Evolutionary conservation across 1,140 invertebrate species (phyloP).

Genomic region (Brachionus asplanchnoidis): DNA sequence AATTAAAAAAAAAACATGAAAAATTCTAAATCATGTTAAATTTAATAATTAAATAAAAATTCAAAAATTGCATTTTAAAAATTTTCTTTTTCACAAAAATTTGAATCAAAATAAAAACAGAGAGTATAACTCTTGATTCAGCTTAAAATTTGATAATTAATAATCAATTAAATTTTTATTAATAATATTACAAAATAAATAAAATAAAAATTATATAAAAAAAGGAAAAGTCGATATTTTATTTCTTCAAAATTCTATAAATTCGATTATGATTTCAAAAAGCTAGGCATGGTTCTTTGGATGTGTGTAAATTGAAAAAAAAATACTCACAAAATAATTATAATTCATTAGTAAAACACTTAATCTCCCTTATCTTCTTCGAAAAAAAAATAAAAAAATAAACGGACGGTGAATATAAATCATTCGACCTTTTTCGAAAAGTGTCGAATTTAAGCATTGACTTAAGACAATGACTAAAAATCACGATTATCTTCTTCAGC

Average conservation of each 20-base stretch:
- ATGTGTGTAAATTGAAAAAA: not conserved
- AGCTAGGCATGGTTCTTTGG: not conserved
- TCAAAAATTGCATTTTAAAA: too few relatives aligned
- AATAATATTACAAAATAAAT: slow-evolving; percentile 16
- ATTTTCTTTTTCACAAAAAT: too few relatives aligned
- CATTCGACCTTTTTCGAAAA: not conserved
- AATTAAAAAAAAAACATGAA: too few relatives aligned
- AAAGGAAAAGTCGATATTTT: not conserved
- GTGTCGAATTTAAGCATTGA: not conserved
- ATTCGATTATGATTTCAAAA: not conserved
- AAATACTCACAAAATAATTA: not conserved
- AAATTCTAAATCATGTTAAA: too few relatives aligned
- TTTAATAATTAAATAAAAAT: too few relatives aligned
- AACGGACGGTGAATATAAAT: not conserved
- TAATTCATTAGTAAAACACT: not conserved
- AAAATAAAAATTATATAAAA: slow-evolving; percentile 12
- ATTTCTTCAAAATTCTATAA: not conserved
- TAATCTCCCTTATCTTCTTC: not conserved
- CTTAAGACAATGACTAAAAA: not conserved
- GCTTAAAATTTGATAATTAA: not conserved
- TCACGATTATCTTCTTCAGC: slow-evolving; percentile 4
- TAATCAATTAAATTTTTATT: not conserved
- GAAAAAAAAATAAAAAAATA: not conserved
- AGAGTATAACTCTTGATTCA: not conserved
- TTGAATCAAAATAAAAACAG: too few relatives aligned